phyloP scores from a whole-genome alignment of 2,113 vertebrate species.

The Otus sunia region DNA sequence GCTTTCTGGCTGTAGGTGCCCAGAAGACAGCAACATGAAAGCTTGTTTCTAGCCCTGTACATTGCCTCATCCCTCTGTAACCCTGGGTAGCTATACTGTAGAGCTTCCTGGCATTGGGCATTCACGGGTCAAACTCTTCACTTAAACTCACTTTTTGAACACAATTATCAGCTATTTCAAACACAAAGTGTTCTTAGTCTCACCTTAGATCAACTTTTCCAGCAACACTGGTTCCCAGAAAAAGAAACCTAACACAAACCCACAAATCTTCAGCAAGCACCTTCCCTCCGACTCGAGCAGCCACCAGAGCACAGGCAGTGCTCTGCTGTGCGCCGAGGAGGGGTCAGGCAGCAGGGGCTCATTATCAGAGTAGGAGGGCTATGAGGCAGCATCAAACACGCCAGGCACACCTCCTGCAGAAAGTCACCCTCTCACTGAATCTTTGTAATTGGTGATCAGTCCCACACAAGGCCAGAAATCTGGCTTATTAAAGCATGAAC shows the following conservation, averaged over 20 bases:
- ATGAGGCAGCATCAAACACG: not conserved
- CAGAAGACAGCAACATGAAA: not conserved
- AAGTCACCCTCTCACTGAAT: not conserved
- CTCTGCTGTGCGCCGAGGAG: not conserved
- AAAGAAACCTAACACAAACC: too few species aligned
- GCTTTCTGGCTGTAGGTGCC: not conserved
- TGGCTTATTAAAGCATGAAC: not conserved
- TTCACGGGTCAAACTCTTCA: not conserved
- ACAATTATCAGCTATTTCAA: not conserved
- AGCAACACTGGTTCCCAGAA: not conserved
- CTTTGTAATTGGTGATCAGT: not conserved
- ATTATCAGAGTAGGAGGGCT: not conserved
- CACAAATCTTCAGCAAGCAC: not conserved
- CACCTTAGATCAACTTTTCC: not conserved
- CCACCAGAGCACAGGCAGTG: not conserved
- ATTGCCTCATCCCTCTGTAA: not conserved
- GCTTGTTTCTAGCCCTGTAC: not conserved
- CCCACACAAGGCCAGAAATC: not conserved
- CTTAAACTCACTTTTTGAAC: not conserved
- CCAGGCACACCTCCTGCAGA: not conserved
- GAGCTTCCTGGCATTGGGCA: not conserved
- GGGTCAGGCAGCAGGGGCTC: not conserved
- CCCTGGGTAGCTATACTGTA: not conserved
- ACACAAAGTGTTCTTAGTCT: not conserved
- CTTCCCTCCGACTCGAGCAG: not conserved